Conservation (phyloP, 2,113 vertebrate genomes). For the Odocoileus hemionus region DNA sequence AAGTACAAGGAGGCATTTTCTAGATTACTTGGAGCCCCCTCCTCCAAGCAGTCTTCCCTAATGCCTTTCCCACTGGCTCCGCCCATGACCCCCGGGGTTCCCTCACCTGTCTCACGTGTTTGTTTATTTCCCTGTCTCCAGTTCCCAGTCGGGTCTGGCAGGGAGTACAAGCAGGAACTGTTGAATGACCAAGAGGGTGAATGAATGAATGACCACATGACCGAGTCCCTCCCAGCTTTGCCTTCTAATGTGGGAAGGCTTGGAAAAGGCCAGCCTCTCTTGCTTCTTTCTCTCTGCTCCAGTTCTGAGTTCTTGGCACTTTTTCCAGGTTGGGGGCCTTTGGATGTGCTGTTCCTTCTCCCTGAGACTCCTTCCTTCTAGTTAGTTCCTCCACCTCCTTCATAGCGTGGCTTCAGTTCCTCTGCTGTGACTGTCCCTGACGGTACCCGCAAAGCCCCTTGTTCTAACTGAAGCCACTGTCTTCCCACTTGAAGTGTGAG, state of each 20-base stretch:
- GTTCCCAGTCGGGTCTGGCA: background rate
- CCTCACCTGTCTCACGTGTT: background rate
- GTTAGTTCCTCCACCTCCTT: background rate
- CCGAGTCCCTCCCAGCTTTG: background rate
- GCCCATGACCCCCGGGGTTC: background rate
- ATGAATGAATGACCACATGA: background rate
- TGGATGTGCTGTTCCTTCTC: background rate
- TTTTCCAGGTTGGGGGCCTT: background rate
- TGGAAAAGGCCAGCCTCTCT: background rate
- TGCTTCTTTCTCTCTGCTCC: background rate
- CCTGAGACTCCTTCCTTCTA: background rate
- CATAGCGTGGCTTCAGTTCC: background rate
- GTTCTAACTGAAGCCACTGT: accelerated
- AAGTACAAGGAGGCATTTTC: background rate
- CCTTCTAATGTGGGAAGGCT: background rate
- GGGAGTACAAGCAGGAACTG: background rate
- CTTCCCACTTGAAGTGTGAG: background rate
- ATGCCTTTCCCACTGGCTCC: background rate
- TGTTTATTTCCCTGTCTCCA: background rate
- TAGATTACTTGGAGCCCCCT: background rate
- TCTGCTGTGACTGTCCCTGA: too few species aligned
- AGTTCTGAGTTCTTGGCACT: background rate
- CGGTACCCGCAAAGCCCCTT: accelerated
- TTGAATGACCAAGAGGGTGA: background rate
- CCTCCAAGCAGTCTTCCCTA: background rate